phyloP scores from a whole-genome alignment of 2,888 invertebrate genomes.

The Limenitis camilla region DNA sequence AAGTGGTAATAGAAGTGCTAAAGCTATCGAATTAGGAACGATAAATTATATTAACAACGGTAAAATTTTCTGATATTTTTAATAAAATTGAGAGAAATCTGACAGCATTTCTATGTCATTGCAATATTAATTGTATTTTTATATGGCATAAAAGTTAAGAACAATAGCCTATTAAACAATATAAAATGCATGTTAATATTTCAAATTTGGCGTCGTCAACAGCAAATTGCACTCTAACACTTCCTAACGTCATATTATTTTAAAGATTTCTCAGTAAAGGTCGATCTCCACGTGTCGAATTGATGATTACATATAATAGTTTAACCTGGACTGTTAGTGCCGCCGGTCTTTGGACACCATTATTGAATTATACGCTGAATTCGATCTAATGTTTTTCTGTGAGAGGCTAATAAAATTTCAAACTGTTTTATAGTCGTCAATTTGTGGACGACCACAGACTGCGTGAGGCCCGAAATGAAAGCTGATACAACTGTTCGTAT shows the following conservation, averaged over 20 bases:
- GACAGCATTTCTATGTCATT: not conserved
- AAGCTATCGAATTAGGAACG: slow-evolving; percentile 4
- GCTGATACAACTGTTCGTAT: slow-evolving; percentile 32
- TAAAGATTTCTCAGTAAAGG: slow-evolving; percentile 45
- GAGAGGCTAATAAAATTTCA: slow-evolving; percentile 44
- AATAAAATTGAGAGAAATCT: not conserved
- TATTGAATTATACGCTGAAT: slow-evolving; percentile 66
- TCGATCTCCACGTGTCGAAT: slow-evolving; percentile 58
- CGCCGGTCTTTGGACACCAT: slow-evolving; percentile 65
- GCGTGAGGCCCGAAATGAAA: slow-evolving; percentile 26
- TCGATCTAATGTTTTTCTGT: slow-evolving; percentile 50
- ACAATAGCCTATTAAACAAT: slow-evolving; percentile 12
- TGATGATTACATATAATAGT: slow-evolving; percentile 59
- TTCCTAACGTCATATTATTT: slow-evolving; percentile 32
- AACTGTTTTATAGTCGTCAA: slow-evolving; percentile 48
- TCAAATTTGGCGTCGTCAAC: slow-evolving; percentile 37
- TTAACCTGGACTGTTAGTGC: slow-evolving; percentile 52
- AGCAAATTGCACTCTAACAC: slow-evolving; percentile 33
- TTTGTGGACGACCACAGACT: slow-evolving; percentile 46
- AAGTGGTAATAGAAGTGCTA: slow-evolving; percentile 3
- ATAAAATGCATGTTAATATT: slow-evolving; percentile 22
- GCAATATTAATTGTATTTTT: slow-evolving; percentile 9
- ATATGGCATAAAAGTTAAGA: slow-evolving; percentile 7
- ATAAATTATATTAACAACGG: not conserved
- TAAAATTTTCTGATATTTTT: not conserved